phyloP scores from a whole-genome alignment of 2,113 vertebrate species.

The Mohoua ochrocephala region DNA sequence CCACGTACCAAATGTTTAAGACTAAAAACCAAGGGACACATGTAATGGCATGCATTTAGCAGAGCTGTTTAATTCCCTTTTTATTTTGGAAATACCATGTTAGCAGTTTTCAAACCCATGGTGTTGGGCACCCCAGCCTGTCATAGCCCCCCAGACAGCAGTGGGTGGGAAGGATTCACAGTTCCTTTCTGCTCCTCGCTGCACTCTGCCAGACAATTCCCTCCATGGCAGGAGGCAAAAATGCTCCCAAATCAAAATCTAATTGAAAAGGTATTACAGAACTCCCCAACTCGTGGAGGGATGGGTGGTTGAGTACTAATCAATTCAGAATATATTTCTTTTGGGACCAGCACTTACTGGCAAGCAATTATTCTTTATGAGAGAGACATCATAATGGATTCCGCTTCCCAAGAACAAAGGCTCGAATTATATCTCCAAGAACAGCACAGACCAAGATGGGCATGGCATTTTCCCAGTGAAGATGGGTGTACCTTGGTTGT shows the following conservation, averaged over 20 bases:
- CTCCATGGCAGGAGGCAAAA: not conserved
- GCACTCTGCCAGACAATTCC: not conserved
- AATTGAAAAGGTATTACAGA: not conserved
- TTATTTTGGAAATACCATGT: not conserved
- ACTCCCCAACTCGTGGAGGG: not conserved
- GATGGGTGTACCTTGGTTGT: not conserved
- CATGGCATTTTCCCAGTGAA: not conserved
- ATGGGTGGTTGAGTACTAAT: not conserved
- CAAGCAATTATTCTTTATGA: conserved; percentile 33
- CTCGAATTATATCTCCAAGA: not conserved
- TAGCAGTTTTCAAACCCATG: not conserved
- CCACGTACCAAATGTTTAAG: not conserved
- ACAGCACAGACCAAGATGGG: not conserved
- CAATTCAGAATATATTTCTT: conserved; percentile 15
- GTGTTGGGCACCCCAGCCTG: not conserved
- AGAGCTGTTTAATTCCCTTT: not conserved
- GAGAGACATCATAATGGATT: not conserved
- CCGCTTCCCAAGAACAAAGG: conserved; percentile 2
- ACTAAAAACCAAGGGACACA: not conserved
- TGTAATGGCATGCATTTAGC: not conserved
- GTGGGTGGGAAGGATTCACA: not conserved
- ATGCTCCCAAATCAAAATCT: not conserved
- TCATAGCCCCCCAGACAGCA: rapidly evolving
- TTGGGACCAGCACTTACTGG: not conserved
- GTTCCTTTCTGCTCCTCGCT: not conserved